Evolutionary conservation across 2,888 invertebrate genomes (phyloP).

Genomic region (Serrognathus titanus): DNA sequence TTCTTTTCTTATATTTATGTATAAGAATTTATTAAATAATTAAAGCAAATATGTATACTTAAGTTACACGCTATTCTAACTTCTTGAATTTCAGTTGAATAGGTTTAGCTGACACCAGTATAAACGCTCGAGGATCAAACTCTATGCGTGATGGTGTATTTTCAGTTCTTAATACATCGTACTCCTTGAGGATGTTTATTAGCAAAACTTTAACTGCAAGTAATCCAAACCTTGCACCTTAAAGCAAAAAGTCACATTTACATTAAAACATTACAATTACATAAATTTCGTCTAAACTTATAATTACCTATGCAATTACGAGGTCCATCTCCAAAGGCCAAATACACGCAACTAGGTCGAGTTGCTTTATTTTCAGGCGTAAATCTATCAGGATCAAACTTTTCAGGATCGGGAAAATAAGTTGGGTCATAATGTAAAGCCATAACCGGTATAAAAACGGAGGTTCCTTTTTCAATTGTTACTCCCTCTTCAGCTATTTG

Average conservation of each 20-base stretch:
- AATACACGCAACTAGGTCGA: neutral
- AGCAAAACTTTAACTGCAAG: neutral
- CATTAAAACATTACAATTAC: neutral
- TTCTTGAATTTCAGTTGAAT: neutral
- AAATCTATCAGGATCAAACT: slow-evolving; percentile 14
- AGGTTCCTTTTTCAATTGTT: slow-evolving; percentile 5
- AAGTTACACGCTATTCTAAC: neutral
- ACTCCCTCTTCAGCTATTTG: slow-evolving; percentile 5
- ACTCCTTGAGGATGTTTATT: neutral
- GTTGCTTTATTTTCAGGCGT: slow-evolving; percentile 4
- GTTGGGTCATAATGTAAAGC: slow-evolving; percentile 9
- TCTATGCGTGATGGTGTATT: neutral
- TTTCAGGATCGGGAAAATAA: slow-evolving; percentile 10
- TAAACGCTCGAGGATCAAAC: neutral
- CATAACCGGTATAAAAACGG: slow-evolving; percentile 2
- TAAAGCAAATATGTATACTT: too few relatives aligned
- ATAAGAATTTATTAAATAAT: too few relatives aligned
- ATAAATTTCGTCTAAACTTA: too few relatives aligned
- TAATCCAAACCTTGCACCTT: neutral
- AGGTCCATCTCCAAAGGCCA: slow-evolving; percentile 13
- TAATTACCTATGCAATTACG: slow-evolving; percentile 13
- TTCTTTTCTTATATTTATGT: too few relatives aligned
- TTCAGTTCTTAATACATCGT: neutral
- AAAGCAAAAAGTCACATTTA: neutral
- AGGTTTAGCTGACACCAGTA: neutral